These are phyloP conservation scores for Unio pictorum DNA, from an alignment of 2,888 invertebrate genomes.

Conservation along the genomic window DNA sequence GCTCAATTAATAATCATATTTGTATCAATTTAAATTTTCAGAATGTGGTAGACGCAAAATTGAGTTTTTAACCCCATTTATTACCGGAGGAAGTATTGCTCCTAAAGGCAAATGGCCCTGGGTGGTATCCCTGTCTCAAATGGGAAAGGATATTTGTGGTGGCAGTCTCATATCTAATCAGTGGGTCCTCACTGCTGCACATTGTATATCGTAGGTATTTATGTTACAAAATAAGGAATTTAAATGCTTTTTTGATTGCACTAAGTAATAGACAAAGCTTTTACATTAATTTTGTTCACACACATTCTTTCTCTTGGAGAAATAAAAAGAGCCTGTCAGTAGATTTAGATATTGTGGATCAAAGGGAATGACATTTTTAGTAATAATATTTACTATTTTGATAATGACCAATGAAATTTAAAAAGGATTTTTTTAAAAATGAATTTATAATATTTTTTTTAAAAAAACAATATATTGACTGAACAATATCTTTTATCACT, in stretches of 20 bases:
- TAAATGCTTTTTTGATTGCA: background rate
- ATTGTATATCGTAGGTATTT: slow-evolving; percentile 56
- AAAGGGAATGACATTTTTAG: too few species aligned
- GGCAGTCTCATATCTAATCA: slow-evolving; percentile 43
- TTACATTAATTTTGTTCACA: background rate
- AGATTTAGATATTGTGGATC: too few species aligned
- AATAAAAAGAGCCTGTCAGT: background rate
- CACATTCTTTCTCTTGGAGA: background rate
- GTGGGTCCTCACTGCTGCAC: slow-evolving; percentile 61
- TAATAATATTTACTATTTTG: too few species aligned
- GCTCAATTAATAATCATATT: slow-evolving; percentile 1
- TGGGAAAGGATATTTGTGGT: slow-evolving; percentile 51
- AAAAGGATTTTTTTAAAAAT: too few species aligned
- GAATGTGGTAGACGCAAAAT: slow-evolving; percentile 51
- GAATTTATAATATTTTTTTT: too few species aligned
- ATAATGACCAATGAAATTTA: too few species aligned
- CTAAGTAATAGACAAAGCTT: background rate
- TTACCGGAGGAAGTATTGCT: slow-evolving; percentile 54
- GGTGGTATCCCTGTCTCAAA: slow-evolving; percentile 54
- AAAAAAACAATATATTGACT: too few species aligned
- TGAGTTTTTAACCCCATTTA: slow-evolving; percentile 36
- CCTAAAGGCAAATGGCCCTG: slow-evolving; percentile 61
- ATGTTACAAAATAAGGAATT: background rate
- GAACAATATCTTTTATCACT: too few species aligned
- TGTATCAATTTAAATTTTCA: slow-evolving; percentile 14